Conservation (phyloP, 1,140 invertebrate species). For the Tachypleus tridentatus region DNA sequence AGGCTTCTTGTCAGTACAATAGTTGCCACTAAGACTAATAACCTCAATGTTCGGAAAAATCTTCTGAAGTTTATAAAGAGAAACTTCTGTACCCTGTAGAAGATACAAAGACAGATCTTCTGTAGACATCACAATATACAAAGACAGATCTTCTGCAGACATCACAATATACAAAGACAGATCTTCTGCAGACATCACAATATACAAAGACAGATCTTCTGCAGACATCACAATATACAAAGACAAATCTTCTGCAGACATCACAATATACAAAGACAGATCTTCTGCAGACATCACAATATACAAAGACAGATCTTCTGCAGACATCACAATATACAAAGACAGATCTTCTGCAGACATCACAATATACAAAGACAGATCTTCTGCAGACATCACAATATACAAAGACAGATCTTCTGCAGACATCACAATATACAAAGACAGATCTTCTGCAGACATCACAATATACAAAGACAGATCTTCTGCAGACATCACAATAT, state of each 20-base stretch:
- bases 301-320: not conserved
- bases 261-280: not conserved
- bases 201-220: not conserved
- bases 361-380: not conserved
- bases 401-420: not conserved
- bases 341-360: not conserved
- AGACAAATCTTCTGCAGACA: not conserved
- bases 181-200: not conserved
- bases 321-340: not conserved
- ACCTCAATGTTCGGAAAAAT: constrained; percentile 80
- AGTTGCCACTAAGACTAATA: constrained; percentile 89
- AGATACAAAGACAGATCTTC: too few species aligned
- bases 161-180: not conserved
- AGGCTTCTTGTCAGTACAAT: constrained; percentile 96
- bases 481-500: not conserved
- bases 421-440: not conserved
- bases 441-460: not conserved
- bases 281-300: not conserved
- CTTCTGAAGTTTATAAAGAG: constrained; percentile 15
- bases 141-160: not conserved
- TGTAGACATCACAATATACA: not conserved
- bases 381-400: not conserved
- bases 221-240: not conserved
- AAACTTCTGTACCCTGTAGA: constrained; percentile 18
- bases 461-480: not conserved